Evolutionary conservation across 2,797 vertebrate genomes (phyloP).

Genomic region (Platalea minor): DNA sequence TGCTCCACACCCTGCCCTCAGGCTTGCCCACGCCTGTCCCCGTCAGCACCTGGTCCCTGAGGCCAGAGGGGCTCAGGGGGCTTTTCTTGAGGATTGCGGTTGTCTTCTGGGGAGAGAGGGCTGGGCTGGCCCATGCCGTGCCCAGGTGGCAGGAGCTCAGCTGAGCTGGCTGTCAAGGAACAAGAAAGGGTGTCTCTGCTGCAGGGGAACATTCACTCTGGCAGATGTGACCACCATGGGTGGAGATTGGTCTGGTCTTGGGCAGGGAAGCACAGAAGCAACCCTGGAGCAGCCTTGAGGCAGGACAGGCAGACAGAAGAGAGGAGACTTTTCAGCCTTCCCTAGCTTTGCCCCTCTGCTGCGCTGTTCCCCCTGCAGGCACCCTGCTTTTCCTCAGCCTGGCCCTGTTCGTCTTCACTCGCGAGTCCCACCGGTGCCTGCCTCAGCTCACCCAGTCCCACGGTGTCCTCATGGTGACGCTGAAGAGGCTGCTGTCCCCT

Average conservation of each 20-base stretch:
- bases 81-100: not conserved
- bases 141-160: not conserved
- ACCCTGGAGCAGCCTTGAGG: not conserved
- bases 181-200: not conserved
- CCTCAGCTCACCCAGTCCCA: constrained; percentile 75
- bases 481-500: constrained; percentile 72
- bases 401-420: constrained; percentile 77
- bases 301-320: not conserved
- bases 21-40: not conserved
- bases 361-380: constrained; percentile 70
- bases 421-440: constrained; percentile 79
- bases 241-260: not conserved
- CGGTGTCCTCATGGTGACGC: constrained; percentile 66
- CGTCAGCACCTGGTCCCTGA: not conserved
- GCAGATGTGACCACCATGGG: not conserved
- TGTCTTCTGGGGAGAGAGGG: not conserved
- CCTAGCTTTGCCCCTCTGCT: not conserved
- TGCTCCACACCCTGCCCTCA: not conserved
- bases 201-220: not conserved
- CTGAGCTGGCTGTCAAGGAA: not conserved
- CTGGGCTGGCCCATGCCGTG: not conserved
- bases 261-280: not conserved
- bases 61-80: not conserved
- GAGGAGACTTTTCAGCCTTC: not conserved
- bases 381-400: constrained; percentile 80